These are phyloP conservation scores for Discoglossus pictus DNA, from an alignment of 2,797 vertebrate genomes.

Conservation along the genomic window DNA sequence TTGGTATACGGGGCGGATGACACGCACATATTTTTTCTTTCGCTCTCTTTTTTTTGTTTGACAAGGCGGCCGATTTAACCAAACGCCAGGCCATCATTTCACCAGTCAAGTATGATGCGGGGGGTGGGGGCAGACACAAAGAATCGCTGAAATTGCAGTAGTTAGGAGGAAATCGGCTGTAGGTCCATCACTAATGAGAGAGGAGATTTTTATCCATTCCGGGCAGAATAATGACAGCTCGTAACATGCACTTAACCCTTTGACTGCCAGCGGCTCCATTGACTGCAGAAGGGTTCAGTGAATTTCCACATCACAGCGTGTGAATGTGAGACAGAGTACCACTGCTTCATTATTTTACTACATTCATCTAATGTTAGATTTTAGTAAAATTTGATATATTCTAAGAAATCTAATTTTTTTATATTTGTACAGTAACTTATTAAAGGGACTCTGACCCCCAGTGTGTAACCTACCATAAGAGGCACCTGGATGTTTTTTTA, in stretches of 20 bases:
- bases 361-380: too few relatives aligned
- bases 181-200: conserved; percentile 32
- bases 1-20: conserved; percentile 38
- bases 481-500: too few relatives aligned
- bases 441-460: too few relatives aligned
- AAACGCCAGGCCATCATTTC: conserved; percentile 44
- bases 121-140: conserved; percentile 24
- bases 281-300: too few relatives aligned
- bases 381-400: too few relatives aligned
- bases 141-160: conserved; percentile 49
- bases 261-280: neutral
- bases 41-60: conserved; percentile 32
- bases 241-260: conserved; percentile 43
- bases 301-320: too few relatives aligned
- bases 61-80: conserved; percentile 40
- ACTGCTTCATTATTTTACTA: too few relatives aligned
- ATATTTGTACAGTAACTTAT: too few relatives aligned
- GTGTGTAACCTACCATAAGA: too few relatives aligned
- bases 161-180: conserved; percentile 39
- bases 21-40: conserved; percentile 18
- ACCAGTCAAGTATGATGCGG: conserved; percentile 49
- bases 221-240: conserved; percentile 37
- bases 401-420: too few relatives aligned
- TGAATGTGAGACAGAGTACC: too few relatives aligned
- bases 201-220: conserved; percentile 35